phyloP scores from a whole-genome alignment of 2,113 vertebrate genomes.

The Oreochromis niloticus region DNA sequence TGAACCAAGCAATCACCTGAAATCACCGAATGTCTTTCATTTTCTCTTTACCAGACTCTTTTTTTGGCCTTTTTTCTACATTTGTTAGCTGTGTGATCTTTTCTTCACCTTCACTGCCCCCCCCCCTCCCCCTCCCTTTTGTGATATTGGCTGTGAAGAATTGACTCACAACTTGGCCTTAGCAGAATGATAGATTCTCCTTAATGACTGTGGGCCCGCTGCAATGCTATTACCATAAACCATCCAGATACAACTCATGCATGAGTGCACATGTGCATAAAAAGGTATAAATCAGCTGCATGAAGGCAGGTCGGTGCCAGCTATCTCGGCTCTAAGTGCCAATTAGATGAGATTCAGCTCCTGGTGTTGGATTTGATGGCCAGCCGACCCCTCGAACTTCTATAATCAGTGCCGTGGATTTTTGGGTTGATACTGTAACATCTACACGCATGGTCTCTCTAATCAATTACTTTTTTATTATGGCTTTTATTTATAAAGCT shows the following conservation, averaged over 20 bases:
- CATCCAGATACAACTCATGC: slow-evolving; percentile 38
- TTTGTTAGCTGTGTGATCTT: not conserved
- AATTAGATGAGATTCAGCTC: slow-evolving; percentile 42
- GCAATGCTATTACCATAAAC: slow-evolving; percentile 56
- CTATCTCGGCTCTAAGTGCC: slow-evolving; percentile 27
- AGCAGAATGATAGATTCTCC: slow-evolving; percentile 49
- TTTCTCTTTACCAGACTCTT: not conserved
- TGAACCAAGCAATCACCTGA: slow-evolving; percentile 3
- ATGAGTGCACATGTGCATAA: slow-evolving; percentile 46
- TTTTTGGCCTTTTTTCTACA: not conserved
- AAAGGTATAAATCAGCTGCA: slow-evolving; percentile 32
- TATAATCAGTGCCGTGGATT: not conserved
- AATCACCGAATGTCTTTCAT: not conserved
- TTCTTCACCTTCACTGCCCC: not conserved
- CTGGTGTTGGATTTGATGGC: slow-evolving; percentile 14
- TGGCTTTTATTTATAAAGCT: slow-evolving; percentile 2
- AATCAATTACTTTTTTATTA: not conserved
- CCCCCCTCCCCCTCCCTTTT: not conserved
- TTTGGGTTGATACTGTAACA: slow-evolving; percentile 4
- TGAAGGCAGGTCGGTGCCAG: slow-evolving; percentile 1
- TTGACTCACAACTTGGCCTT: slow-evolving; percentile 28
- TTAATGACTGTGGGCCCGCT: slow-evolving; percentile 46
- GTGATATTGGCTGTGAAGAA: slow-evolving; percentile 34
- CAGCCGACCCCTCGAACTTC: not conserved
- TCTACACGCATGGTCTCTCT: not conserved